phyloP scores from a whole-genome alignment of 2,113 vertebrate genomes.

The Prunella himalayana region DNA sequence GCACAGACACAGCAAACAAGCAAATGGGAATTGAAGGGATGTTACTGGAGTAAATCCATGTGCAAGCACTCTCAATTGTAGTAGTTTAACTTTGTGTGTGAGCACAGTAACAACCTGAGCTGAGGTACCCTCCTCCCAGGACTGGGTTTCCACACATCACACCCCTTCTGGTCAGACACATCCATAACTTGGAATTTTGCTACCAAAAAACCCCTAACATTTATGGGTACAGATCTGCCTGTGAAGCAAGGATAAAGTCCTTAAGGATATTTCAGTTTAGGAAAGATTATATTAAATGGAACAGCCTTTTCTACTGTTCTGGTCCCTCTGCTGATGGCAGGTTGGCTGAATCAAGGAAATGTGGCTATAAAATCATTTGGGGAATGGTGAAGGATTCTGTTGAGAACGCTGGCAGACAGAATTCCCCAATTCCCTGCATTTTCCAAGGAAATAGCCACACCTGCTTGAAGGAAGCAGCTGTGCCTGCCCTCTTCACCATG shows the following conservation, averaged over 20 bases:
- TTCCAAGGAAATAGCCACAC: background rate
- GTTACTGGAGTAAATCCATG: background rate
- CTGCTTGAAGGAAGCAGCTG: background rate
- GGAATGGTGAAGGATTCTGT: background rate
- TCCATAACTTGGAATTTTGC: accelerated
- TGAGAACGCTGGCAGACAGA: background rate
- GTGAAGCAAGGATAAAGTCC: background rate
- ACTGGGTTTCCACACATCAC: background rate
- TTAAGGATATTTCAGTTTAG: background rate
- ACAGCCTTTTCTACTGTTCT: background rate
- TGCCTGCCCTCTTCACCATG: background rate
- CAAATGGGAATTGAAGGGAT: background rate
- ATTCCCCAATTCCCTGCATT: background rate
- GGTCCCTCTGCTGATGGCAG: background rate
- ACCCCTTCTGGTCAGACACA: accelerated
- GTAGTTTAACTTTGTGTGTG: accelerated
- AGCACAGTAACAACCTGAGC: background rate
- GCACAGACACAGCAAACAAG: accelerated
- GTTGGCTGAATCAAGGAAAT: background rate
- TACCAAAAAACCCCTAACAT: background rate
- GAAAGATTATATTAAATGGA: background rate
- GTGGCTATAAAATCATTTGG: background rate
- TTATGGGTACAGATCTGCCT: background rate
- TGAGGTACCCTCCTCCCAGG: background rate
- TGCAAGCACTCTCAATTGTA: background rate